These are phyloP conservation scores for Bryconaethiops microstoma DNA, from an alignment of 2,797 vertebrate genomes.

Conservation along the genomic window DNA sequence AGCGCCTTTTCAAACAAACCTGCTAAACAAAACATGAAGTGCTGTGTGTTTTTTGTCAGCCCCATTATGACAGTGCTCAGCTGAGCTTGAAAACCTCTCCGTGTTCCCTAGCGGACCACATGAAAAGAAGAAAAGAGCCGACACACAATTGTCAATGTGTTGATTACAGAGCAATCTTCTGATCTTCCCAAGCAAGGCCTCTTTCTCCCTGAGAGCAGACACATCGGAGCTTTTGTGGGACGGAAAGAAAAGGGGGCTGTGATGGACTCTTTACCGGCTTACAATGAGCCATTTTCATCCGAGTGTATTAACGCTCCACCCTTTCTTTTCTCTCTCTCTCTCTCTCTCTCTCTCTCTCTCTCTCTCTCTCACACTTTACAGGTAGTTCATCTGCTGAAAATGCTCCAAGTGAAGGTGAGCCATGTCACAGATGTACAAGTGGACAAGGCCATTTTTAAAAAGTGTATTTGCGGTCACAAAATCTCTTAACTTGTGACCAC, in stretches of 20 bases:
- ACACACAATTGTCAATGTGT: constrained; percentile 72
- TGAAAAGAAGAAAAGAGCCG: constrained; percentile 73
- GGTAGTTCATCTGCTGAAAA: constrained; percentile 1
- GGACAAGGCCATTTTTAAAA: not conserved
- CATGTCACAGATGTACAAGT: not conserved
- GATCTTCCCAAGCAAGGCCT: constrained; percentile 76
- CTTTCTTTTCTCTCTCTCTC: constrained; percentile 36
- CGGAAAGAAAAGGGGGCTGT: constrained; percentile 55
- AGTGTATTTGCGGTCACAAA: not conserved
- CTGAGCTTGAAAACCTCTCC: constrained; percentile 68
- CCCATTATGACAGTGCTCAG: constrained; percentile 64
- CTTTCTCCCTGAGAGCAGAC: constrained; percentile 68
- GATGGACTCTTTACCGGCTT: constrained; percentile 66
- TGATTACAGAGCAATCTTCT: constrained; percentile 79
- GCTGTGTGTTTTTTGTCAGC: constrained; percentile 61
- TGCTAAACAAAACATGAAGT: constrained; percentile 68
- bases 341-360: constrained; percentile 24
- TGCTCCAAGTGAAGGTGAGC: not conserved
- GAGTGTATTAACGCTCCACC: constrained; percentile 54
- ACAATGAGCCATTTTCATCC: constrained; percentile 70
- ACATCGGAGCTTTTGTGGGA: constrained; percentile 69
- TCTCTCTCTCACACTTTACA: not conserved
- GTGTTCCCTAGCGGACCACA: constrained; percentile 69
- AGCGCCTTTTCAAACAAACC: constrained; percentile 68
- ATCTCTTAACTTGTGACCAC: not conserved